These are phyloP conservation scores for Hypothenemus hampei DNA, from an alignment of 1,140 invertebrate genomes.

Conservation along the genomic window DNA sequence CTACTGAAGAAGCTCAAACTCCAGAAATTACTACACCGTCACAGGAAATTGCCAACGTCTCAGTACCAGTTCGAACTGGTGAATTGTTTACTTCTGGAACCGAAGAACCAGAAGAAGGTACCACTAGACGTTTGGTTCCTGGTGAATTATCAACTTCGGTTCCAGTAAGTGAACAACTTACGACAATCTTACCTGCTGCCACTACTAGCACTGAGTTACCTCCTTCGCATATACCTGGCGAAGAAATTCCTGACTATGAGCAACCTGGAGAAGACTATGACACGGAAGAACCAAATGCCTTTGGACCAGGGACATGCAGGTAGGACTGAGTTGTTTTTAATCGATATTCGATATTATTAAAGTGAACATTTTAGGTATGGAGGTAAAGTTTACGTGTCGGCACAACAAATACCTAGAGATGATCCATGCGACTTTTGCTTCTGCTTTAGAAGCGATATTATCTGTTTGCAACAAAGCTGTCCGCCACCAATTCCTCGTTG, in stretches of 20 bases:
- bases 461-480: slow-evolving; percentile 91
- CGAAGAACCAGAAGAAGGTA: slow-evolving; percentile 14
- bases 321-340: background rate
- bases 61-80: slow-evolving; percentile 4
- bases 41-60: slow-evolving; percentile 7
- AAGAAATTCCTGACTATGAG: slow-evolving; percentile 38
- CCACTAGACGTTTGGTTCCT: slow-evolving; percentile 23
- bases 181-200: slow-evolving; percentile 22
- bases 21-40: background rate
- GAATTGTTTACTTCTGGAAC: slow-evolving; percentile 30
- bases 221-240: slow-evolving; percentile 25
- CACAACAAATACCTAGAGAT: slow-evolving; percentile 88
- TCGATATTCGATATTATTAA: background rate
- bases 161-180: slow-evolving; percentile 17
- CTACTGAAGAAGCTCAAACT: slow-evolving; percentile 1
- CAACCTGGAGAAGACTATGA: slow-evolving; percentile 55
- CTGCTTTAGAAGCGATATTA: slow-evolving; percentile 94
- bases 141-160: slow-evolving; percentile 37
- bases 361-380: slow-evolving; percentile 60
- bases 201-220: slow-evolving; percentile 32
- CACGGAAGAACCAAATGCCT: slow-evolving; percentile 67
- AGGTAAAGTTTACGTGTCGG: slow-evolving; percentile 87
- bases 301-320: slow-evolving; percentile 78
- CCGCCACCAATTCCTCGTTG: slow-evolving; percentile 88
- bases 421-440: slow-evolving; percentile 96